Evolutionary conservation across 2,888 invertebrate species (phyloP).

Genomic region (Phyto melanocephala): DNA sequence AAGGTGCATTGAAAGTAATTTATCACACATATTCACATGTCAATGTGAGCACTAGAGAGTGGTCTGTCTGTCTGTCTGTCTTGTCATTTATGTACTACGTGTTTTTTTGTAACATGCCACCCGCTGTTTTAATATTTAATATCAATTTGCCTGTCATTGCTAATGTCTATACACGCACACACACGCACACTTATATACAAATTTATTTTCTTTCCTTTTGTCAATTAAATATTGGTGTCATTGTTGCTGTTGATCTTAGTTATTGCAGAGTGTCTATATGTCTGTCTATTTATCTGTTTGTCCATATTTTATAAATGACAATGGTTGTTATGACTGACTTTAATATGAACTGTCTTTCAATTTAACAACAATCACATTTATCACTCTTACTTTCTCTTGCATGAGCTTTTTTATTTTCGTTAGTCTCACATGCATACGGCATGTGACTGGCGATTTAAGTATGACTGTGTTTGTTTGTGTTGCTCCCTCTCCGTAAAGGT

Average conservation of each 20-base stretch:
- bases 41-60: not conserved
- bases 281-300: not conserved
- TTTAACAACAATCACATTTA: slow-evolving; percentile 35
- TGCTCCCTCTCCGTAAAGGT: slow-evolving; percentile 24
- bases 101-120: slow-evolving; percentile 57
- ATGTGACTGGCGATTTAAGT: not conserved
- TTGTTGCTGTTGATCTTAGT: slow-evolving; percentile 3
- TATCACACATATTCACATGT: not conserved
- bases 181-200: no score
- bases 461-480: not conserved
- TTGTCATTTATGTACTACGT: not conserved
- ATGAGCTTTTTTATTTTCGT: not conserved
- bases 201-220: slow-evolving; percentile 46
- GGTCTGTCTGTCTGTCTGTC: slow-evolving; percentile 12
- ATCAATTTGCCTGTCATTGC: slow-evolving; percentile 69
- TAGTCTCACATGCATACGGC: not conserved
- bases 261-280: not conserved
- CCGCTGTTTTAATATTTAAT: slow-evolving; percentile 67
- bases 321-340: slow-evolving; percentile 56
- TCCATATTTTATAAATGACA: slow-evolving; percentile 27
- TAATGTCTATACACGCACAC: no score
- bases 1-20: slow-evolving; percentile 17
- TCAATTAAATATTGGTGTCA: slow-evolving; percentile 39
- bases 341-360: slow-evolving; percentile 52
- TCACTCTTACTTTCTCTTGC: slow-evolving; percentile 15